phyloP scores from a whole-genome alignment of 2,797 vertebrate genomes.

The Galaxias olidus region DNA sequence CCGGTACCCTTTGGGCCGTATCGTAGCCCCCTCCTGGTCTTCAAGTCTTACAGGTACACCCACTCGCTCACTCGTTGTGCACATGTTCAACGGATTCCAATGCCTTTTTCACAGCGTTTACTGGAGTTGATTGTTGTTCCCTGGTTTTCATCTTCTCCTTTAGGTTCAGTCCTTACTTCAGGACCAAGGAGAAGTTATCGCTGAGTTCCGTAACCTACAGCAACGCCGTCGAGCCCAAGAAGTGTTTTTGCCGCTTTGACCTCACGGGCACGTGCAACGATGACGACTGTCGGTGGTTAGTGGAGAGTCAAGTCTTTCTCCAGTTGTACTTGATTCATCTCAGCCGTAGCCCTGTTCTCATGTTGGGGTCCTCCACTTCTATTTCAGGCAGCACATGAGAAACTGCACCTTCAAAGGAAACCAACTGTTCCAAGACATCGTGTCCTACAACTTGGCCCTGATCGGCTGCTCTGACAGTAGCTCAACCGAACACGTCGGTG shows the following conservation, averaged over 20 bases:
- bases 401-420: constrained; percentile 87
- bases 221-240: constrained; percentile 86
- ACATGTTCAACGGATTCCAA: not conserved
- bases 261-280: constrained; percentile 95
- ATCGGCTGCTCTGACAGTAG: constrained; percentile 88
- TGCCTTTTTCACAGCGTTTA: not conserved
- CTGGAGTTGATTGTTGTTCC: not conserved
- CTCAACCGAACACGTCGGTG: constrained; percentile 79
- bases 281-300: constrained; percentile 91
- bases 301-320: not conserved
- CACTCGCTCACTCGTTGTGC: no score
- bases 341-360: not conserved
- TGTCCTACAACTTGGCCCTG: constrained; percentile 90
- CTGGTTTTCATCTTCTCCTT: not conserved
- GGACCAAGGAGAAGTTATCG: constrained; percentile 93
- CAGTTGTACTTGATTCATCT: not conserved
- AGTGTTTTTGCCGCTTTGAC: constrained; percentile 93
- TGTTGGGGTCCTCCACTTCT: not conserved
- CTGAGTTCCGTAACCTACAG: constrained; percentile 90
- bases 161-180: constrained; percentile 96
- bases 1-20: constrained; percentile 84
- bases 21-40: constrained; percentile 90
- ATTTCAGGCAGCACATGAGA: constrained; percentile 93
- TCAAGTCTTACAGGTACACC: constrained; percentile 92
- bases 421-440: constrained; percentile 91